phyloP scores from a whole-genome alignment of 2,113 vertebrate genomes.

The Menidia beryllina region DNA sequence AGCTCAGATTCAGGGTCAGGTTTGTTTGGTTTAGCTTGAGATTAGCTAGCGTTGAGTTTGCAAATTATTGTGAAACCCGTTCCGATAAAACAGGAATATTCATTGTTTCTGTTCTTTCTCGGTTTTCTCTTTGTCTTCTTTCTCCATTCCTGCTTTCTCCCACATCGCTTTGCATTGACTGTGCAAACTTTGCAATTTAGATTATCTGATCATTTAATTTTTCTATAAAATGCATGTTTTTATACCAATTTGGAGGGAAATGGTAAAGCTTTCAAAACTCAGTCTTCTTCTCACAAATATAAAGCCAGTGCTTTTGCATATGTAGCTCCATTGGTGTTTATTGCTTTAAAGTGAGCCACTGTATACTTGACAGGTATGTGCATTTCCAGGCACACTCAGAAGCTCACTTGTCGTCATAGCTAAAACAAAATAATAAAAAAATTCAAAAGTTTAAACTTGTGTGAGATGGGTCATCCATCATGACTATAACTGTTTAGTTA shows the following conservation, averaged over 20 bases:
- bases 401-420: neutral
- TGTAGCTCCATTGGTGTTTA: slow-evolving; percentile 10
- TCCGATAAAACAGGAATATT: neutral
- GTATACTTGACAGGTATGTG: slow-evolving; percentile 1
- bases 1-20: slow-evolving; percentile 8
- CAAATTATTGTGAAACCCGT: neutral
- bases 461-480: slow-evolving; percentile 29
- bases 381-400: slow-evolving; percentile 3
- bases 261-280: no score
- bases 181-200: neutral
- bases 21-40: neutral
- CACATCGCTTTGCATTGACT: neutral
- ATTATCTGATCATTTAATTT: neutral
- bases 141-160: neutral
- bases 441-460: slow-evolving; percentile 26
- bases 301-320: neutral
- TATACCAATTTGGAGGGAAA: no score
- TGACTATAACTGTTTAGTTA: slow-evolving; percentile 17
- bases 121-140: neutral
- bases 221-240: neutral
- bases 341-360: slow-evolving; percentile 6
- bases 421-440: neutral
- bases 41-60: neutral
- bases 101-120: neutral
- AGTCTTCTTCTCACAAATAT: neutral